Evolutionary conservation across 2,797 vertebrate species (phyloP).

Genomic region (Microctenopoma stevenorrisi): DNA sequence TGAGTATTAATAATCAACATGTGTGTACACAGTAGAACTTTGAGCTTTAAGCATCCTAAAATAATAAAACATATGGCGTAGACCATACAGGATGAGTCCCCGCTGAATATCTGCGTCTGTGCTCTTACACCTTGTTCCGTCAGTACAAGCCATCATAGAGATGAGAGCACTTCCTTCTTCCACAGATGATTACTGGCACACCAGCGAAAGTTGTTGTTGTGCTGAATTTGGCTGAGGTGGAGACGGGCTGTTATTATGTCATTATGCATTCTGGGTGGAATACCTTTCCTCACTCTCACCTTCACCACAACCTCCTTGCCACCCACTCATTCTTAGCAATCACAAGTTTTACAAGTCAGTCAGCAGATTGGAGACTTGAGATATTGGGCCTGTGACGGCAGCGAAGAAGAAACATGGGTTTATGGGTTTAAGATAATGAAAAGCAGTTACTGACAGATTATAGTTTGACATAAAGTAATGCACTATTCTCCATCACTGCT

Average conservation of each 20-base stretch:
- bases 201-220: constrained; percentile 65
- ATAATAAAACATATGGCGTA: constrained; percentile 6
- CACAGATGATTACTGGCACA: constrained; percentile 43
- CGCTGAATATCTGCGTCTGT: not conserved
- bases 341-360: constrained; percentile 55
- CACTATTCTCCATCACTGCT: not conserved
- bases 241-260: constrained; percentile 68
- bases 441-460: constrained; percentile 3
- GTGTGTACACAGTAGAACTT: no score
- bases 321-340: constrained; percentile 49
- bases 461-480: not conserved
- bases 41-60: not conserved
- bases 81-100: not conserved
- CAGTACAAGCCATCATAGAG: constrained; percentile 37
- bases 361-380: constrained; percentile 55
- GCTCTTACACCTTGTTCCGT: constrained; percentile 19
- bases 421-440: not conserved
- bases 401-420: no score
- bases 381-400: constrained; percentile 36
- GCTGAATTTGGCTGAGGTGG: constrained; percentile 61
- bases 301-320: constrained; percentile 20
- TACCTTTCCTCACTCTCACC: constrained; percentile 48
- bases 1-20: no score
- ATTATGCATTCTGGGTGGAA: constrained; percentile 64
- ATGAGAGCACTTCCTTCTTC: constrained; percentile 40